Evolutionary conservation across 2,888 invertebrate genomes (phyloP).

Genomic region (Orchesella flavescens): DNA sequence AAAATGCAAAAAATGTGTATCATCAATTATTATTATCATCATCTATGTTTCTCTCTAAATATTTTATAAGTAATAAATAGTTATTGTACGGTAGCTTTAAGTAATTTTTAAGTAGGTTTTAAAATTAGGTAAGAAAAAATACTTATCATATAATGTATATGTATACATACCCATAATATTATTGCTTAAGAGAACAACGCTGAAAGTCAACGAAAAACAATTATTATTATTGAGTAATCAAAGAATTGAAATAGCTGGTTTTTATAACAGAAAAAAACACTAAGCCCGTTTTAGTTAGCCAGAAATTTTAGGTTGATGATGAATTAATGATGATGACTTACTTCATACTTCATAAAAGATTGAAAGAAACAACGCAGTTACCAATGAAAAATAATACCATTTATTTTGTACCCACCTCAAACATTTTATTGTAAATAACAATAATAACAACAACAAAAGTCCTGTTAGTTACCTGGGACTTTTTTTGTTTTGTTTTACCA

Average conservation of each 20-base stretch:
- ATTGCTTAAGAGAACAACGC: neutral
- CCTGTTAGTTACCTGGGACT: too few relatives aligned
- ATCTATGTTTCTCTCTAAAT: neutral
- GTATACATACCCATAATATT: neutral
- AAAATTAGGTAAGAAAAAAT: neutral
- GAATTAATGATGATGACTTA: too few relatives aligned
- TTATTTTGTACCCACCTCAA: slow-evolving; percentile 20
- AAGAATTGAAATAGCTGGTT: slow-evolving; percentile 23
- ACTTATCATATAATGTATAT: neutral
- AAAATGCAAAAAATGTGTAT: too few relatives aligned
- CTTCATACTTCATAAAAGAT: too few relatives aligned
- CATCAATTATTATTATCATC: too few relatives aligned
- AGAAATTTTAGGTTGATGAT: too few relatives aligned
- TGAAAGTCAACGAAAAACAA: slow-evolving; percentile 11
- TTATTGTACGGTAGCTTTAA: neutral
- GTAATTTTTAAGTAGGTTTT: slow-evolving; percentile 7
- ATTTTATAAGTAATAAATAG: slow-evolving; percentile 5
- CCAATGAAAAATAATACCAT: slow-evolving; percentile 29
- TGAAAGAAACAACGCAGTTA: slow-evolving; percentile 44
- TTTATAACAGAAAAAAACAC: neutral
- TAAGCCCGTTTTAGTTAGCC: neutral
- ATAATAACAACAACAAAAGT: too few relatives aligned
- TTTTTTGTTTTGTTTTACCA: too few relatives aligned
- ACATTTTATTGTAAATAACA: too few relatives aligned
- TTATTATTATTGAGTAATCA: slow-evolving; percentile 40